phyloP scores from a whole-genome alignment of 2,113 vertebrate genomes.

The Ophiodon elongatus region DNA sequence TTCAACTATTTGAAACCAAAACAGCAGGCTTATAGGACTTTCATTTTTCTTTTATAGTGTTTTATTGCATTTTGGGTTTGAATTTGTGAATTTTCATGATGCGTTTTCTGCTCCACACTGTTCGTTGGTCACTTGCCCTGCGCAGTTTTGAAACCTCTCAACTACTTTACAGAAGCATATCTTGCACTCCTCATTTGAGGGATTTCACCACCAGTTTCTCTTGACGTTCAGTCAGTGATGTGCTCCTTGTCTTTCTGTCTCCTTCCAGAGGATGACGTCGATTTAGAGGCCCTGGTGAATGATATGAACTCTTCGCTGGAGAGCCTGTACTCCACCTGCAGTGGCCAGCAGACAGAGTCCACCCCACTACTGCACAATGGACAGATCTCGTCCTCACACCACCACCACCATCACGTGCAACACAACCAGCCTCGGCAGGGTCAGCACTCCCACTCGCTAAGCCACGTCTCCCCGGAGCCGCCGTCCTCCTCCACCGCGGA shows the following conservation, averaged over 20 bases:
- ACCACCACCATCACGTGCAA: conserved; percentile 45
- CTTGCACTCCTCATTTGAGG: neutral
- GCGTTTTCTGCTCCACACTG: conserved; percentile 1
- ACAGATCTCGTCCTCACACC: conserved; percentile 77
- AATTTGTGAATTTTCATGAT: neutral
- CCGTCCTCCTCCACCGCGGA: conserved; percentile 57
- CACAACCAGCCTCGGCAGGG: conserved; percentile 60
- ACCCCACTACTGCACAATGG: conserved; percentile 91
- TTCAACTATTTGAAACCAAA: conserved; percentile 36
- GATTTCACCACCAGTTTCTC: neutral
- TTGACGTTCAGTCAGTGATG: neutral
- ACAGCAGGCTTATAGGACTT: conserved; percentile 3
- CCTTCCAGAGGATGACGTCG: conserved; percentile 92
- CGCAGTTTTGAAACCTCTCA: neutral
- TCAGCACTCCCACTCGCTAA: conserved; percentile 32
- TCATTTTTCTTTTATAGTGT: conserved; percentile 24
- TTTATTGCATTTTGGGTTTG: conserved; percentile 12
- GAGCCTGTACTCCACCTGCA: conserved; percentile 88
- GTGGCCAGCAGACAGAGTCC: conserved; percentile 87
- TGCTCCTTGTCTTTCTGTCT: conserved; percentile 17
- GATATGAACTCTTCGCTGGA: conserved; percentile 96
- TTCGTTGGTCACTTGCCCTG: neutral
- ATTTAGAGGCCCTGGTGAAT: conserved; percentile 93
- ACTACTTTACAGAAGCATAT: neutral
- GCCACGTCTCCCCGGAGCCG: conserved; percentile 64